A percentile compares a stretch with the other conserved stretches of the same genome.
These are phyloP conservation scores for Australoheros facetus DNA, from an alignment of 2,797 vertebrate species.

Conservation along the genomic window DNA sequence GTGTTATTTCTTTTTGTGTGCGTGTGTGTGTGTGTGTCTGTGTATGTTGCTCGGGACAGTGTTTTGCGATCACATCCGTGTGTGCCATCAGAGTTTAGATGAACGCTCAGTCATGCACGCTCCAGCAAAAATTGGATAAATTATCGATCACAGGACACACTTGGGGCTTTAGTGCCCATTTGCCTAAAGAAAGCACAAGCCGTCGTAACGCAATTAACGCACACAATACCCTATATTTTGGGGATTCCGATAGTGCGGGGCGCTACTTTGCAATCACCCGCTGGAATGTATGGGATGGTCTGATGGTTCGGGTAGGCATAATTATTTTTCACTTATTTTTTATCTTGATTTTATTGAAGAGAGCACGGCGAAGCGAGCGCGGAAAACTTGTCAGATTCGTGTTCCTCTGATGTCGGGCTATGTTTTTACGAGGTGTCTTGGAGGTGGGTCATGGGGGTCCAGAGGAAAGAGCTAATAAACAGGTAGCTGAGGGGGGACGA, in stretches of 20 bases:
- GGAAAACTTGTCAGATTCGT: conserved; percentile 74
- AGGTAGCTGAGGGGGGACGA: conserved; percentile 87
- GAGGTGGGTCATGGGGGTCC: conserved; percentile 87
- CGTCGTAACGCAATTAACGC: conserved; percentile 56
- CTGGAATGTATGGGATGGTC: conserved; percentile 84
- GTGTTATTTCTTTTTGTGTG: conserved; percentile 28
- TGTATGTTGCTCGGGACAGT: conserved; percentile 56
- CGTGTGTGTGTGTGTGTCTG: not conserved
- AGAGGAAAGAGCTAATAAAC: conserved; percentile 88
- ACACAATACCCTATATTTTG: conserved; percentile 64
- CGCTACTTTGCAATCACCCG: conserved; percentile 76
- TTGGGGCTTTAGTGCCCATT: conserved; percentile 52
- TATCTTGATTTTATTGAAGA: conserved; percentile 95
- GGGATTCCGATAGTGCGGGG: conserved; percentile 70
- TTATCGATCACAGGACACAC: conserved; percentile 73
- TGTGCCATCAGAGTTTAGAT: conserved; percentile 73
- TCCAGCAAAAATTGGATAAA: conserved; percentile 66
- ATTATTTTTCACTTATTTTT: conserved; percentile 97
- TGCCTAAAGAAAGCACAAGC: conserved; percentile 59
- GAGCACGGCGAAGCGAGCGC: conserved; percentile 74
- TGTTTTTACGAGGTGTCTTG: conserved; percentile 95
- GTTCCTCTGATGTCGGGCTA: conserved; percentile 81
- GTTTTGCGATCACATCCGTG: conserved; percentile 70
- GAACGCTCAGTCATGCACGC: conserved; percentile 68
- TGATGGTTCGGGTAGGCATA: conserved; percentile 83